Evolutionary conservation across 2,888 invertebrate genomes (phyloP).

Genomic region (Sepiola atlantica): DNA sequence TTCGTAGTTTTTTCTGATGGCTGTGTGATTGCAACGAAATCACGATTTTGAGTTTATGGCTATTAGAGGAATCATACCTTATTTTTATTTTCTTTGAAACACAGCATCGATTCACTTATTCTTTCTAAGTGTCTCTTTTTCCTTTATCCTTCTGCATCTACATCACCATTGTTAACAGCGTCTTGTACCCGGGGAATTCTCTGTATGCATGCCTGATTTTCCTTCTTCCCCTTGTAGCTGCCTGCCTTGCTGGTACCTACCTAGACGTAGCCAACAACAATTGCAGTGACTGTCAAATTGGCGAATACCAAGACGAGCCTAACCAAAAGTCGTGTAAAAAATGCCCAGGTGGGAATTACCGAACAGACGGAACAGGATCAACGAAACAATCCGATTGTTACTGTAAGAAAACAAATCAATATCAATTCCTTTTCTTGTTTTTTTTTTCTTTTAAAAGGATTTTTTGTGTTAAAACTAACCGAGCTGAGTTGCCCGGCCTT

Average conservation of each 20-base stretch:
- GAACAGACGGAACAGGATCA: conserved; percentile 52
- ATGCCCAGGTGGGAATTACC: conserved; percentile 40
- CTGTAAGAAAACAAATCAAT: conserved; percentile 49
- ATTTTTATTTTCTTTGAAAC: not conserved
- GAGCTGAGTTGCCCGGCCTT: not conserved
- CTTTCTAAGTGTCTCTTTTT: not conserved
- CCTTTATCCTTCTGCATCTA: not conserved
- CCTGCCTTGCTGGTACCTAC: conserved; percentile 55
- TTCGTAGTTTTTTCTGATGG: too few species aligned
- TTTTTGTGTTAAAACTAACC: not conserved
- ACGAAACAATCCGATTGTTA: conserved; percentile 47
- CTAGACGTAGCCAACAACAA: conserved; percentile 51
- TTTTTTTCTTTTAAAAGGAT: not conserved
- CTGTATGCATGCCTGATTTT: not conserved
- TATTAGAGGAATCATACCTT: too few species aligned
- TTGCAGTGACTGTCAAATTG: conserved; percentile 52
- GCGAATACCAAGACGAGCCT: conserved; percentile 50
- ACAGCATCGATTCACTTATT: too few species aligned
- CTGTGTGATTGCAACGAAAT: too few species aligned
- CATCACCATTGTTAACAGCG: not conserved
- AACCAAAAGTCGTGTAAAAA: conserved; percentile 48
- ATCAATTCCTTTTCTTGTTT: not conserved
- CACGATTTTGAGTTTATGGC: too few species aligned
- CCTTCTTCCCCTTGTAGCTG: conserved; percentile 51
- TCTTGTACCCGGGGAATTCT: too few species aligned